These are phyloP conservation scores for Podarcis lilfordi DNA, from an alignment of 2,797 vertebrate species.

Conservation along the genomic window DNA sequence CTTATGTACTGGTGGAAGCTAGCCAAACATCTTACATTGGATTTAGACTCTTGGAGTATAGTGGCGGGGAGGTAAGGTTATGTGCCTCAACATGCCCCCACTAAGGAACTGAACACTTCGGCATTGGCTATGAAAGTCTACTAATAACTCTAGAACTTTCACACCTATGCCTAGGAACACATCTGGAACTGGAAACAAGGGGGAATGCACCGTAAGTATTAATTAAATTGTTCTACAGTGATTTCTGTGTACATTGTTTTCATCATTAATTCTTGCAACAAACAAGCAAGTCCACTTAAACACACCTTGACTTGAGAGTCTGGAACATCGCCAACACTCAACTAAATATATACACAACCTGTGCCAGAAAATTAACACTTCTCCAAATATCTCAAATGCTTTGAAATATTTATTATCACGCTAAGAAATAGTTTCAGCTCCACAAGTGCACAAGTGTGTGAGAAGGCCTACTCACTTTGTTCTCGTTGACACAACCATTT, in stretches of 20 bases:
- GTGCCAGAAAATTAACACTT: conserved; percentile 46
- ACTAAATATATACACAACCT: conserved; percentile 11
- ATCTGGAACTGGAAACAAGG: background rate
- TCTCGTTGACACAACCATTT: conserved; percentile 43
- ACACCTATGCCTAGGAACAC: background rate
- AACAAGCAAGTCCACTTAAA: conserved; percentile 31
- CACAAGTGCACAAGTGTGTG: conserved; percentile 35
- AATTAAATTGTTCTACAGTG: conserved; percentile 39
- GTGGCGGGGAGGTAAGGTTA: background rate
- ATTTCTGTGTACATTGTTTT: conserved; percentile 28
- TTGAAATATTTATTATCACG: conserved; percentile 58
- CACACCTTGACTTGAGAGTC: background rate
- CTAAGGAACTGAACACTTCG: background rate
- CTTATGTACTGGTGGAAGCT: background rate
- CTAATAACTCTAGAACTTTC: conserved; percentile 2
- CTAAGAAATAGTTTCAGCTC: conserved; percentile 50
- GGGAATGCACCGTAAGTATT: background rate
- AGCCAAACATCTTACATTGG: background rate
- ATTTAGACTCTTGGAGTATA: background rate
- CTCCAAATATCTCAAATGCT: conserved; percentile 34
- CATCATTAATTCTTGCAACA: conserved; percentile 20
- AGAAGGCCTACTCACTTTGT: conserved; percentile 48
- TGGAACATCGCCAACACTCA: conserved; percentile 21
- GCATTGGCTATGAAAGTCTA: background rate
- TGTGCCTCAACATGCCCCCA: conserved; percentile 1